Conservation (phyloP, 1,140 invertebrate species). For the Cataglyphis hispanica region DNA sequence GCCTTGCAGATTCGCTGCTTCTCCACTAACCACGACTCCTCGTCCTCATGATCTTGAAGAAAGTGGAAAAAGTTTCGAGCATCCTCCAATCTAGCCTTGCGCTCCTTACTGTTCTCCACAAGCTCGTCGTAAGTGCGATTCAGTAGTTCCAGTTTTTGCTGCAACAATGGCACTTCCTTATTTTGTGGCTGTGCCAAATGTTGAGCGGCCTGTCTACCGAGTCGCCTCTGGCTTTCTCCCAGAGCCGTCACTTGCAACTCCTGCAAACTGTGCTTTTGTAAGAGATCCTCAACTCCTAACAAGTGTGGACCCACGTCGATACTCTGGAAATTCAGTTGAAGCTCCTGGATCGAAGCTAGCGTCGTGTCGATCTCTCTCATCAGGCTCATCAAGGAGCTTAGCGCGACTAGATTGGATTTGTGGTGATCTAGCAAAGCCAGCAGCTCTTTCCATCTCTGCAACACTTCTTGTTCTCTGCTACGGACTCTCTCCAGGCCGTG, state of each 20-base stretch:
- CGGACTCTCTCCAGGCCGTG: slow-evolving; percentile 95
- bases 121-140: slow-evolving; percentile 91
- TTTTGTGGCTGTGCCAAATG: slow-evolving; percentile 86
- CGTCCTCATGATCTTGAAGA: slow-evolving; percentile 96
- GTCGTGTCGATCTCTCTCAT: slow-evolving; percentile 97
- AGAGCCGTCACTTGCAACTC: slow-evolving; percentile 96
- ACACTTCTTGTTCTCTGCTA: slow-evolving; percentile 94
- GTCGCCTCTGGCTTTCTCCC: slow-evolving; percentile 92
- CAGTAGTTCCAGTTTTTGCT: slow-evolving; percentile 90
- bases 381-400: slow-evolving; percentile 93
- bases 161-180: slow-evolving; percentile 89
- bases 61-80: slow-evolving; percentile 98
- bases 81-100: slow-evolving; percentile 94
- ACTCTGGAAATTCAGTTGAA: slow-evolving; percentile 93
- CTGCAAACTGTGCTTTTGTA: slow-evolving; percentile 97
- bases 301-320: slow-evolving; percentile 97
- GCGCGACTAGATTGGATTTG: slow-evolving; percentile 91
- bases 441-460: slow-evolving; percentile 95
- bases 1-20: slow-evolving; percentile 96
- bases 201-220: slow-evolving; percentile 90
- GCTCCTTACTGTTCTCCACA: slow-evolving; percentile 91
- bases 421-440: slow-evolving; percentile 95
- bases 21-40: slow-evolving; percentile 97
- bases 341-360: slow-evolving; percentile 92
- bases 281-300: slow-evolving; percentile 96